phyloP scores from a whole-genome alignment of 2,797 vertebrate species.

The Sebastes oblongus region DNA sequence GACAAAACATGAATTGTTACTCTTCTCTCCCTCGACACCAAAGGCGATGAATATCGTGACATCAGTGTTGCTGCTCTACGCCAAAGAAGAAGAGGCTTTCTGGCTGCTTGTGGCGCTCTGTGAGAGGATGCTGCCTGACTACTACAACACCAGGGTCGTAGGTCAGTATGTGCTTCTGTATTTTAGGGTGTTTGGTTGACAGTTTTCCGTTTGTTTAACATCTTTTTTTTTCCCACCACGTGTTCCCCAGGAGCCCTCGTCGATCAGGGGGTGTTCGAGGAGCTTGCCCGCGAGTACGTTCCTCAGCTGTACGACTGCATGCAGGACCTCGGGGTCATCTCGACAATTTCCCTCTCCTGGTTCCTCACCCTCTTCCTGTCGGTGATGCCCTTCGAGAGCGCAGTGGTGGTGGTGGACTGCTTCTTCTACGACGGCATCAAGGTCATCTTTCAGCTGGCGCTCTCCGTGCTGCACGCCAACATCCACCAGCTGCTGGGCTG shows the following conservation, averaged over 20 bases:
- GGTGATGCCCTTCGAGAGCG: conserved; percentile 98
- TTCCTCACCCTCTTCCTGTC: conserved; percentile 98
- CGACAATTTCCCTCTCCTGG: conserved; percentile 98
- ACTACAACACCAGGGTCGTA: conserved; percentile 98
- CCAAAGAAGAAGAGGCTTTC: conserved; percentile 98
- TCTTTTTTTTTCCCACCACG: no score
- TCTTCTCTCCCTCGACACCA: background rate
- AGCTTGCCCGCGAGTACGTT: conserved; percentile 91
- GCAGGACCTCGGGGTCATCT: conserved; percentile 97
- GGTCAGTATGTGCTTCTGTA: conserved; percentile 80
- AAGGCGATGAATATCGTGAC: conserved; percentile 99
- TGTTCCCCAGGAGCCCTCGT: conserved; percentile 89
- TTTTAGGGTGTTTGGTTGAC: background rate
- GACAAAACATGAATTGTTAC: background rate
- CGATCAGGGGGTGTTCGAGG: conserved; percentile 98
- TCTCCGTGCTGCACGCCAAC: conserved; percentile 94
- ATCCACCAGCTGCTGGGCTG: conserved; percentile 93
- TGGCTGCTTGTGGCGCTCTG: conserved; percentile 97
- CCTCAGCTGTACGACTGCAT: conserved; percentile 98
- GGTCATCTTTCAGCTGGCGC: conserved; percentile 96
- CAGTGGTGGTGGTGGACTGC: conserved; percentile 97
- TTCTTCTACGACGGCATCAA: conserved; percentile 99
- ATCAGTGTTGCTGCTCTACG: conserved; percentile 93
- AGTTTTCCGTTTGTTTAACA: background rate
- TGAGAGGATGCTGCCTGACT: conserved; percentile 97